These are phyloP conservation scores for Liodrosophila aerea DNA, from an alignment of 2,888 invertebrate genomes.

Conservation along the genomic window DNA sequence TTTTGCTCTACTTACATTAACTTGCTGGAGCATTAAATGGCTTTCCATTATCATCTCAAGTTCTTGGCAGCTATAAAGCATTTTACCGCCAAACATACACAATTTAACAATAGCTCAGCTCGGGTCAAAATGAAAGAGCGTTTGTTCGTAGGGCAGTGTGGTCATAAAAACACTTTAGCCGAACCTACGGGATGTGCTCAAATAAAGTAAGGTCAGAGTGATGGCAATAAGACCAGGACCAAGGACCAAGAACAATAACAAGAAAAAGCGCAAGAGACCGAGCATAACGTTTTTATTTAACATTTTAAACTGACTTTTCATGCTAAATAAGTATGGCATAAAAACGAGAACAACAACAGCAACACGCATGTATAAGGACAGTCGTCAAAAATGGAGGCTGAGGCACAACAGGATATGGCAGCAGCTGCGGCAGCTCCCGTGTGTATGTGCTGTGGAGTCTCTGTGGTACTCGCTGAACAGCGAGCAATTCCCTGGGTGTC, in stretches of 20 bases:
- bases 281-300: slow-evolving; percentile 43
- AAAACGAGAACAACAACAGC: slow-evolving; percentile 17
- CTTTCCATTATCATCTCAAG: slow-evolving; percentile 60
- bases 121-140: slow-evolving; percentile 16
- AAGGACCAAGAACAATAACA: slow-evolving; percentile 50
- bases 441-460: slow-evolving; percentile 17
- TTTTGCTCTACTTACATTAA: slow-evolving; percentile 28
- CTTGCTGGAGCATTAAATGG: slow-evolving; percentile 39
- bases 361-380: neutral
- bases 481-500: slow-evolving; percentile 38
- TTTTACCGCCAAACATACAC: slow-evolving; percentile 49
- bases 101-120: slow-evolving; percentile 42
- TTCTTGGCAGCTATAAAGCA: slow-evolving; percentile 53
- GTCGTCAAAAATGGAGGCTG: neutral
- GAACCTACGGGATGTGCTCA: slow-evolving; percentile 26
- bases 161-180: slow-evolving; percentile 59
- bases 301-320: slow-evolving; percentile 74
- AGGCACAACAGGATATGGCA: slow-evolving; percentile 12
- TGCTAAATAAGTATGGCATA: slow-evolving; percentile 66
- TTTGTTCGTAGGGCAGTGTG: slow-evolving; percentile 17
- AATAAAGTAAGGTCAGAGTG: slow-evolving; percentile 41
- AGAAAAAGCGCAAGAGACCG: slow-evolving; percentile 5
- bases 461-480: slow-evolving; percentile 19
- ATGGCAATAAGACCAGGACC: slow-evolving; percentile 26
- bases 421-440: slow-evolving; percentile 27